Base-by-base conservation (phyloP, 1,140 invertebrate species). In the Phortica variegata region DNA sequence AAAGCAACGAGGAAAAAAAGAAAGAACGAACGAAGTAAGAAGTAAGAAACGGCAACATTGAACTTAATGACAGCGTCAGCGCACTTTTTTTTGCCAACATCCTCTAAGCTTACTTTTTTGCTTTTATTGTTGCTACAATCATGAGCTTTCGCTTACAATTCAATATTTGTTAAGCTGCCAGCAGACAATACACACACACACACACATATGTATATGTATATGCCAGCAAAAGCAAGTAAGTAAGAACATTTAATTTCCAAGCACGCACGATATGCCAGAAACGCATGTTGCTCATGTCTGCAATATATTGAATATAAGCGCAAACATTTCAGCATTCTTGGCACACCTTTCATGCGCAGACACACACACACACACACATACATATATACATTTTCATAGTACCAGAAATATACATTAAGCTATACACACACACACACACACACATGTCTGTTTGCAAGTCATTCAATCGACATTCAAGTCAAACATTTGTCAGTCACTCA, bases 241-340 rank as follows among this genome's bases (percentile, higher is more conserved):
- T 66, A 66, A 68, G 53, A 54, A 66, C 60, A 68, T 68, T 68
- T 68, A 68, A 68, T 68, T 68, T 68, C 63, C 63, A 60, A 42
- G 63, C 63, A 68, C 63, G 63, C 63, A 59, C 56, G 43, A 56
- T 47, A n/a, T 15, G 5, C 4, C 16, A 34, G 50, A 52, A 37
- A 45, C 51, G 29, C 36, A 38, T 16, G 38, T 48, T 47, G 52
- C 51, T 58, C 23, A 55, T 60, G 56, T 52, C 60, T 60, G 63
- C 60, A 63, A 63, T 68, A 68, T 68, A 68, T 60, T 53, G 63
- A 46, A 52, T 15, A 45, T 45, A 41, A 20, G 56, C 50, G 47
- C 41, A 51, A 37, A 60, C 50, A 50, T 6, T 26, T 26, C 23
- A 26, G 10, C 23, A 26, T 26, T 26, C 23, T 6, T 26, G 23